A percentile compares a stretch with the other conserved stretches of the same genome.
These are phyloP conservation scores for Nemopilema nomurai DNA, from an alignment of 30 jellyfish, hydroid and myxozoan genomes.

Conservation along the genomic window DNA sequence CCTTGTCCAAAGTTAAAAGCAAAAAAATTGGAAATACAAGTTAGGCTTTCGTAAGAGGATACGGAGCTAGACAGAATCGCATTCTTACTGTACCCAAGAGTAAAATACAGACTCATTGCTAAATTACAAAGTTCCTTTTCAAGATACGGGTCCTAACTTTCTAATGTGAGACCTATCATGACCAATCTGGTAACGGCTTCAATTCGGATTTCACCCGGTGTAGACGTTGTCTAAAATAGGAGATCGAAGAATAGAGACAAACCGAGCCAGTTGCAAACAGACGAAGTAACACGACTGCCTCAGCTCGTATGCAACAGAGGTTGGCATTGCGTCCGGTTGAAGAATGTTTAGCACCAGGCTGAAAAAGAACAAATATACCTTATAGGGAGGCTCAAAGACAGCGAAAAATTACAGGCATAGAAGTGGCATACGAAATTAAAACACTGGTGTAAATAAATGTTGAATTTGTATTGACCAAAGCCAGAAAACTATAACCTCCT, in stretches of 20 bases:
- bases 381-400: too few relatives aligned
- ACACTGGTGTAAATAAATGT: too few relatives aligned
- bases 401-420: too few relatives aligned
- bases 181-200: background rate
- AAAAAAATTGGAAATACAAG: too few relatives aligned
- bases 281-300: slow-evolving; percentile 95
- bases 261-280: slow-evolving; percentile 95
- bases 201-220: background rate
- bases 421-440: too few relatives aligned
- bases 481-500: too few relatives aligned
- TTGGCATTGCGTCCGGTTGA: slow-evolving; percentile 89
- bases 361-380: background rate
- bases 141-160: background rate
- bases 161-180: background rate
- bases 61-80: too few relatives aligned
- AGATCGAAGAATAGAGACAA: background rate
- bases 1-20: too few relatives aligned
- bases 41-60: too few relatives aligned
- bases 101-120: too few relatives aligned
- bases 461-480: too few relatives aligned
- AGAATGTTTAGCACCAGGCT: slow-evolving; percentile 78
- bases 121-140: background rate
- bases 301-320: slow-evolving; percentile 87
- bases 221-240: background rate
- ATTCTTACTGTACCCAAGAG: too few relatives aligned